phyloP scores from a whole-genome alignment of 2,113 vertebrate species.

The Xiphorhynchus elegans region DNA sequence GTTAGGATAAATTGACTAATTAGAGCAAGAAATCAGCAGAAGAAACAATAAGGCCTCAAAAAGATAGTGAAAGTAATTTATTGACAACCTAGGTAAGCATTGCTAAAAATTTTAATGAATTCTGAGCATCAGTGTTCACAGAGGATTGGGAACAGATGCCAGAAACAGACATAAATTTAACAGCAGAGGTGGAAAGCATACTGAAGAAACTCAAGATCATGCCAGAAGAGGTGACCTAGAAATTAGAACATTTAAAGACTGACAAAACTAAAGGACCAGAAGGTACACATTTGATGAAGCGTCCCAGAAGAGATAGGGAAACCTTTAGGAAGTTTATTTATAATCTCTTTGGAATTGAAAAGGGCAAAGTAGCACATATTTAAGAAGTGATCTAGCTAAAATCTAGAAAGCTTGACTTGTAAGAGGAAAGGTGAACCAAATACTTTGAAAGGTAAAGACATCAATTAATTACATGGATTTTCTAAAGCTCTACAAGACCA shows the following conservation, averaged over 20 bases:
- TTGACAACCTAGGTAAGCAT: constrained; percentile 51
- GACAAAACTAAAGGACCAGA: constrained; percentile 62
- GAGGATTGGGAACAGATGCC: constrained; percentile 65
- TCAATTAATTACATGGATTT: background rate
- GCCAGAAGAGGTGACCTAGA: constrained; percentile 69
- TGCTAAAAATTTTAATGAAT: constrained; percentile 70
- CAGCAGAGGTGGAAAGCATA: constrained; percentile 64
- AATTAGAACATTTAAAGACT: constrained; percentile 68
- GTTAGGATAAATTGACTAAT: background rate
- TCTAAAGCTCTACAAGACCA: background rate
- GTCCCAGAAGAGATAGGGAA: constrained; percentile 65
- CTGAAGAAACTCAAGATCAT: constrained; percentile 58
- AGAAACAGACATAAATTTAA: constrained; percentile 71
- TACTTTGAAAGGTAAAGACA: constrained; percentile 10
- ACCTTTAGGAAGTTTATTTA: constrained; percentile 67
- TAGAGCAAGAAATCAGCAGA: background rate
- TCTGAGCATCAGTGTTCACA: constrained; percentile 58
- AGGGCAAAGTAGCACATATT: constrained; percentile 51
- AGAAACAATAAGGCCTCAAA: constrained; percentile 33
- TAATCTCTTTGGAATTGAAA: constrained; percentile 61
- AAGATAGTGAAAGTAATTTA: constrained; percentile 56
- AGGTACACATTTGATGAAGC: constrained; percentile 66
- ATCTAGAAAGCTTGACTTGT: constrained; percentile 50
- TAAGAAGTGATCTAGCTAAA: constrained; percentile 54
- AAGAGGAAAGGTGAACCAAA: constrained; percentile 35